These are phyloP conservation scores for Atta texana DNA, from an alignment of 1,140 invertebrate species.

Conservation along the genomic window DNA sequence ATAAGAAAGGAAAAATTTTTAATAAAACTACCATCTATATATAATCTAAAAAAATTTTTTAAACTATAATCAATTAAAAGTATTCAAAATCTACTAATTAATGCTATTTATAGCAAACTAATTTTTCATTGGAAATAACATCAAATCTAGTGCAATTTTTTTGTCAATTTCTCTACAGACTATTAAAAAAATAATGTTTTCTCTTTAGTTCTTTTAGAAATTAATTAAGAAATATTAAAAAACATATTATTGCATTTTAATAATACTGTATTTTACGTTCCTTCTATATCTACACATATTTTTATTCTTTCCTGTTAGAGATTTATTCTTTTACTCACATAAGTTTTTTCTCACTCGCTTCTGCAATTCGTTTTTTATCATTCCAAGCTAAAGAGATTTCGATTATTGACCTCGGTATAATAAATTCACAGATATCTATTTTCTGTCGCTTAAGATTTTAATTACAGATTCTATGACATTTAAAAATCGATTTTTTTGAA, in stretches of 20 bases:
- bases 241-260: neutral
- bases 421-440: conserved; percentile 24
- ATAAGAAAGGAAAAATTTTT: no score
- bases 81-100: no score
- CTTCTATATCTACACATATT: neutral
- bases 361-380: conserved; percentile 57
- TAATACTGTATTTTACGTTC: neutral
- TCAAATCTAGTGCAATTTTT: no score
- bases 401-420: conserved; percentile 62
- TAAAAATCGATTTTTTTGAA: neutral
- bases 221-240: no score
- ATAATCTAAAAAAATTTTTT: no score
- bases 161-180: no score
- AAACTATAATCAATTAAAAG: no score
- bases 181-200: no score
- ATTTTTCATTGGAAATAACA: no score
- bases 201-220: no score
- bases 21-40: no score
- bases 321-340: neutral
- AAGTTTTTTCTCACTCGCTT: neutral
- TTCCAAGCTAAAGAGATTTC: neutral
- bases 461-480: conserved; percentile 35
- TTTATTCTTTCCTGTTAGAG: neutral
- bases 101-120: no score
- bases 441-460: conserved; percentile 57